Conservation (phyloP, 2,113 vertebrate genomes). For the Epinephelus fuscoguttatus region DNA sequence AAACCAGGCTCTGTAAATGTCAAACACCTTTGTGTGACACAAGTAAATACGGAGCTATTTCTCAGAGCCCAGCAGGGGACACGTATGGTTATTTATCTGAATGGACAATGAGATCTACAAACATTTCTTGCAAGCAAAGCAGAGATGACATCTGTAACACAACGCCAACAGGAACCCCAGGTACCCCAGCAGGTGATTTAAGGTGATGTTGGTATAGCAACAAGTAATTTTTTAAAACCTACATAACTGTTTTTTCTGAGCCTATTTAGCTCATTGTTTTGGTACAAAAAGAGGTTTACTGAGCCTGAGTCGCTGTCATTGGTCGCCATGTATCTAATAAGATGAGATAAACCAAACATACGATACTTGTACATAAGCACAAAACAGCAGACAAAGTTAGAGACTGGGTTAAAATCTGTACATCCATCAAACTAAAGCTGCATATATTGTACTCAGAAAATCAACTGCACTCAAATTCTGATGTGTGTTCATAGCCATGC, state of each 20-base stretch:
- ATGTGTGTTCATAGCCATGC: neutral
- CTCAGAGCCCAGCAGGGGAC: neutral
- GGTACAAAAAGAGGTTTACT: neutral
- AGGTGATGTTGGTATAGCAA: neutral
- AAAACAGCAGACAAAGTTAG: neutral
- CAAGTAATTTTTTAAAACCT: neutral
- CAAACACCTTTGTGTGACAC: slow-evolving; percentile 1
- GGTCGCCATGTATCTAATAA: neutral
- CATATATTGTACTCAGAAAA: too few species aligned
- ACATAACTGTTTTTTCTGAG: neutral
- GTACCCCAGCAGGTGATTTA: neutral
- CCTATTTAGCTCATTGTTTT: neutral
- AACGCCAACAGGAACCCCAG: neutral
- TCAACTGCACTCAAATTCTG: too few species aligned
- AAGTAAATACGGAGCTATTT: neutral
- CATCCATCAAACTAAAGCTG: too few species aligned
- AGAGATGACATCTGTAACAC: neutral
- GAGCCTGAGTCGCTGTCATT: neutral
- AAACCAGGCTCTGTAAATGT: slow-evolving; percentile 3
- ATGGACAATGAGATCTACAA: neutral
- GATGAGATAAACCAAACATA: neutral
- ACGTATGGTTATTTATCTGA: too few species aligned
- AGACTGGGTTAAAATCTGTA: too few species aligned
- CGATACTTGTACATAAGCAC: neutral
- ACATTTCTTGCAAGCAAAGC: neutral